Percentiles rank a stretch among this genome's conserved stretches.
phyloP scores from a whole-genome alignment of 2,797 vertebrate species.

The Octomys mimax region DNA sequence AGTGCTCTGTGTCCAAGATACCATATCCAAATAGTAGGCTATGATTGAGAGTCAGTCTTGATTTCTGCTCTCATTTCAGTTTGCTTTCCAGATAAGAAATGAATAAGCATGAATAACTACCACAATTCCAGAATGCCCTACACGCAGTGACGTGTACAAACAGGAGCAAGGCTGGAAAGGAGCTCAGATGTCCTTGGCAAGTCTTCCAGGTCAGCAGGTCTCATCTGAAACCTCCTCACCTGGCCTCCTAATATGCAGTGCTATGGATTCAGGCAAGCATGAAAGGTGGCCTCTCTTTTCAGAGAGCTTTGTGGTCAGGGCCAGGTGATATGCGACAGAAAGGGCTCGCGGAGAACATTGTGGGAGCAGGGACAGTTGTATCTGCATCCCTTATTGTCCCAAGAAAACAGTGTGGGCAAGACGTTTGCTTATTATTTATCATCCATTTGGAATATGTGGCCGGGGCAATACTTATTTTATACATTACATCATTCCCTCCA shows the following conservation, averaged over 20 bases:
- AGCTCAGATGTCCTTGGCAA: fast-evolving
- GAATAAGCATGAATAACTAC: background rate
- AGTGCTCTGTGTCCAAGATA: background rate
- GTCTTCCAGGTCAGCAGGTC: background rate
- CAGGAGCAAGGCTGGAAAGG: background rate
- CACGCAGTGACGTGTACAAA: background rate
- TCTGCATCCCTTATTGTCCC: background rate
- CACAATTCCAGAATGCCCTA: background rate
- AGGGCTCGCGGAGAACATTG: background rate
- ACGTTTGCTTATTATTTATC: background rate
- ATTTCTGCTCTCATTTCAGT: slow-evolving; percentile 2
- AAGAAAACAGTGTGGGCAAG: background rate
- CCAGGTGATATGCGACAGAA: background rate
- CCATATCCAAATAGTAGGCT: background rate
- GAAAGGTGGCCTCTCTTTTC: background rate
- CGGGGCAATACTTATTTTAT: background rate
- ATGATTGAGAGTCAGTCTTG: background rate
- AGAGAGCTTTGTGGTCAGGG: background rate
- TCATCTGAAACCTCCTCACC: background rate
- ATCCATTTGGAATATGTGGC: background rate
- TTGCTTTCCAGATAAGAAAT: background rate
- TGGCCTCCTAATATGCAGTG: background rate
- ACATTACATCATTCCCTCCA: background rate
- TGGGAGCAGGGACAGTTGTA: background rate
- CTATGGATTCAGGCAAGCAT: background rate